Evolutionary conservation across 1,140 invertebrate species (phyloP).

Genomic region (Temnothorax nylanderi): DNA sequence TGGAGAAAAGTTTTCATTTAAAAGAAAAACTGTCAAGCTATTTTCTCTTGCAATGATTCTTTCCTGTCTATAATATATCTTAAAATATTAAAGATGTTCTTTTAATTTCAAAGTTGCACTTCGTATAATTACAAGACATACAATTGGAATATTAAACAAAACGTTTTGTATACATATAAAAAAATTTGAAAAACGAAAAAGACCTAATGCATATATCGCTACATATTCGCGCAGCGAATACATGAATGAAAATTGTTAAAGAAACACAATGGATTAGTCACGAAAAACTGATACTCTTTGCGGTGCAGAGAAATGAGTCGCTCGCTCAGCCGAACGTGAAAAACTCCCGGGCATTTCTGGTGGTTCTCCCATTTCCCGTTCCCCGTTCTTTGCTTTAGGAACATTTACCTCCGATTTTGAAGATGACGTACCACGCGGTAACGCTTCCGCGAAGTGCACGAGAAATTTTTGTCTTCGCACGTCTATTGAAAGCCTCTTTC

Average conservation of each 20-base stretch:
- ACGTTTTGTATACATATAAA: neutral
- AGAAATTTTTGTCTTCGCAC: slow-evolving; percentile 42
- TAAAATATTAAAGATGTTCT: neutral
- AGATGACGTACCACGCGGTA: slow-evolving; percentile 12
- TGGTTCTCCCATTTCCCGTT: neutral
- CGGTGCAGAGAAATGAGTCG: slow-evolving; percentile 18
- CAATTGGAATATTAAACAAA: neutral
- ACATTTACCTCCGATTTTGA: slow-evolving; percentile 48
- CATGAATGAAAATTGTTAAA: neutral
- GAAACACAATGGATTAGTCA: slow-evolving; percentile 25
- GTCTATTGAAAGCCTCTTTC: neutral
- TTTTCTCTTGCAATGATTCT: neutral
- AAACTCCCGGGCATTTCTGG: slow-evolving; percentile 45
- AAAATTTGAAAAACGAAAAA: neutral
- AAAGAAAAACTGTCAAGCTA: neutral
- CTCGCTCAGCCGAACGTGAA: slow-evolving; percentile 30
- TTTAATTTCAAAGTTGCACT: neutral
- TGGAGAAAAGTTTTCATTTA: neutral
- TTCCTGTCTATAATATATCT: neutral
- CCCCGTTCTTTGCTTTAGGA: slow-evolving; percentile 20
- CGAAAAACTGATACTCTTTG: slow-evolving; percentile 12
- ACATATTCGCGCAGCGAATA: neutral
- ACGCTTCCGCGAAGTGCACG: slow-evolving; percentile 25
- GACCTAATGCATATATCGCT: neutral
- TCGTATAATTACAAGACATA: neutral